These are phyloP conservation scores for Drosophila lini DNA, from an alignment of 1,140 invertebrate genomes.

Conservation along the genomic window DNA sequence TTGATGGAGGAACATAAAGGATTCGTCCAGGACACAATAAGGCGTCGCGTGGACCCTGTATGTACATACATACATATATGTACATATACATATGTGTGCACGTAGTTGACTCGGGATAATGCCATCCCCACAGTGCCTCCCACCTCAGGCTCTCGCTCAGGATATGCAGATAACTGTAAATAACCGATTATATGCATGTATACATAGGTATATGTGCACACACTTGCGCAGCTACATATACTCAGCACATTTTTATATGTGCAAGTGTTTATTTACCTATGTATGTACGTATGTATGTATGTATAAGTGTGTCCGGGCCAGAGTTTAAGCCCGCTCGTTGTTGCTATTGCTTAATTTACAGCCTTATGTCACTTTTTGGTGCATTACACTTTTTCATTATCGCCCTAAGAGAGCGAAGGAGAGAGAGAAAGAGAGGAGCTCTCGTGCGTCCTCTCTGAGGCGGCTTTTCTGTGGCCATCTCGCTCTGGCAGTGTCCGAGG, in stretches of 20 bases:
- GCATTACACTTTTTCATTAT: conserved; percentile 83
- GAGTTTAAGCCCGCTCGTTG: conserved; percentile 54
- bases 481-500: conserved; percentile 32
- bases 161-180: conserved; percentile 80
- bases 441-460: conserved; percentile 12
- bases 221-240: background rate
- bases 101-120: conserved; percentile 28
- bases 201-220: background rate
- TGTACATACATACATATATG: background rate
- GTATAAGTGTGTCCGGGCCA: conserved; percentile 25
- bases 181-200: conserved; percentile 48
- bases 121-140: background rate
- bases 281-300: conserved; percentile 1
- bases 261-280: conserved; percentile 24
- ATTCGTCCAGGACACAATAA: conserved; percentile 16
- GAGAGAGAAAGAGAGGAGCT: conserved; percentile 18
- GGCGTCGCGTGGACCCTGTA: conserved; percentile 30
- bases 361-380: conserved; percentile 81
- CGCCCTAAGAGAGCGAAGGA: conserved; percentile 31
- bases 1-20: conserved; percentile 49
- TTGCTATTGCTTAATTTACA: conserved; percentile 80
- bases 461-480: conserved; percentile 35
- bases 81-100: background rate
- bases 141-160: conserved; percentile 28
- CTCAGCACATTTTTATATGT: conserved; percentile 21